Evolutionary conservation across 2,113 vertebrate species (phyloP).

Genomic region (Xiphorhynchus elegans): DNA sequence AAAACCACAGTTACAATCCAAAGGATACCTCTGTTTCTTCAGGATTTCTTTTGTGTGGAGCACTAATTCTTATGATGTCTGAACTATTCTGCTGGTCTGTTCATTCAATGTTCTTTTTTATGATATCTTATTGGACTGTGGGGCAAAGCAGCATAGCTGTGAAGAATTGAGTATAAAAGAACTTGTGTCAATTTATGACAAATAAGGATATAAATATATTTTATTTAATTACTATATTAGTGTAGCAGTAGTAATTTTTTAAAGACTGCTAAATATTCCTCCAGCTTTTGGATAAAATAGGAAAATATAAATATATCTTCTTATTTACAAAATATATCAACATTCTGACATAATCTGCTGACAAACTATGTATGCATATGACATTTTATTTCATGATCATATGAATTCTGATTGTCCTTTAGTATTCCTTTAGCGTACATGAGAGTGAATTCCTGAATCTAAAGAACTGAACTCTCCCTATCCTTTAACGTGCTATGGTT

Average conservation of each 20-base stretch:
- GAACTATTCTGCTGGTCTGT: not conserved
- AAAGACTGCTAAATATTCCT: not conserved
- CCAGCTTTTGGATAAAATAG: not conserved
- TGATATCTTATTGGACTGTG: not conserved
- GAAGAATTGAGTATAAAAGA: not conserved
- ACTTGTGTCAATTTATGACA: not conserved
- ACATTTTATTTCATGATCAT: not conserved
- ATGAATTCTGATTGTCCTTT: not conserved
- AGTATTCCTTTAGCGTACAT: not conserved
- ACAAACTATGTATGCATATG: accelerated
- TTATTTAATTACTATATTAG: not conserved
- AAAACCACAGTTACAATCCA: not conserved
- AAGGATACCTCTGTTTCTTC: not conserved
- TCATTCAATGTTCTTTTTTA: not conserved
- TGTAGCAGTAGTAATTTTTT: not conserved
- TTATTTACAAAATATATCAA: not conserved
- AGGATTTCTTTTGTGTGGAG: not conserved
- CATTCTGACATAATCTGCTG: not conserved
- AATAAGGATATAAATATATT: not conserved
- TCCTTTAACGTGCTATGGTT: not conserved
- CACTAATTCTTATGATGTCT: not conserved
- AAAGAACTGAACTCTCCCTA: not conserved
- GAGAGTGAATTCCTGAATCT: not conserved
- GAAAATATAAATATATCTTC: not conserved
- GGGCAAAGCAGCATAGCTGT: not conserved